A percentile compares a stretch with the other conserved stretches of the same genome.
phyloP scores from a whole-genome alignment of 1,140 invertebrate species.

The Batillaria attramentaria region DNA sequence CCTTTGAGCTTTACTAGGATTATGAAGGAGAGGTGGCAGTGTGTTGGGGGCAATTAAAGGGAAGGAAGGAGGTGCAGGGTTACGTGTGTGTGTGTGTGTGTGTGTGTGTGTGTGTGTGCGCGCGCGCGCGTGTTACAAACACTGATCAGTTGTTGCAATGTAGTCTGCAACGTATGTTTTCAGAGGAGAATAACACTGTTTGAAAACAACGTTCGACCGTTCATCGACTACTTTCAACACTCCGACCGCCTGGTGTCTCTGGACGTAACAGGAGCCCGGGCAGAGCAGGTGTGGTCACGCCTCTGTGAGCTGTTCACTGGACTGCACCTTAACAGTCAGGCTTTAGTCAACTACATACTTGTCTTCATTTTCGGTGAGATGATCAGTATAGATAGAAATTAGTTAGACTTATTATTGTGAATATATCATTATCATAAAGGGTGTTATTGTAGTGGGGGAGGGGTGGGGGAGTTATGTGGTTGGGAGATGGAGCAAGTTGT shows the following conservation, averaged over 20 bases:
- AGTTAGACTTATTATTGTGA: too few species aligned
- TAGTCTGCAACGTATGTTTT: slow-evolving; percentile 25
- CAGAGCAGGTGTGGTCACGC: slow-evolving; percentile 54
- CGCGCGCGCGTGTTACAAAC: too few species aligned
- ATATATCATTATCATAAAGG: too few species aligned
- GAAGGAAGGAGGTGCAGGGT: neutral
- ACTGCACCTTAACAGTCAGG: slow-evolving; percentile 44
- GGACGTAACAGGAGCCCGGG: slow-evolving; percentile 57
- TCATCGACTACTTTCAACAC: slow-evolving; percentile 57
- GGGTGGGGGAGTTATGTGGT: too few species aligned
- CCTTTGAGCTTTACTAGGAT: too few species aligned
- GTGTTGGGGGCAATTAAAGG: too few species aligned
- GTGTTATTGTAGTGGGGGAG: too few species aligned
- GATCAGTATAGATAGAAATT: too few species aligned
- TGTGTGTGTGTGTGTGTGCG: neutral
- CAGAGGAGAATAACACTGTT: slow-evolving; percentile 61
- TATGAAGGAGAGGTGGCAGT: too few species aligned
- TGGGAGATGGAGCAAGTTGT: too few species aligned
- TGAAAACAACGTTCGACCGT: slow-evolving; percentile 55
- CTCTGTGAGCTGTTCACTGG: slow-evolving; percentile 57
- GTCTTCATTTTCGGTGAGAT: slow-evolving; percentile 56
- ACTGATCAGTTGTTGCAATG: neutral
- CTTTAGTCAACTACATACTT: slow-evolving; percentile 55
- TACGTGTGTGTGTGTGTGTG: neutral
- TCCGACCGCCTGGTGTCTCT: slow-evolving; percentile 56